phyloP scores from a whole-genome alignment of 1,140 invertebrate genomes.

The Ptiloglossa arizonensis region DNA sequence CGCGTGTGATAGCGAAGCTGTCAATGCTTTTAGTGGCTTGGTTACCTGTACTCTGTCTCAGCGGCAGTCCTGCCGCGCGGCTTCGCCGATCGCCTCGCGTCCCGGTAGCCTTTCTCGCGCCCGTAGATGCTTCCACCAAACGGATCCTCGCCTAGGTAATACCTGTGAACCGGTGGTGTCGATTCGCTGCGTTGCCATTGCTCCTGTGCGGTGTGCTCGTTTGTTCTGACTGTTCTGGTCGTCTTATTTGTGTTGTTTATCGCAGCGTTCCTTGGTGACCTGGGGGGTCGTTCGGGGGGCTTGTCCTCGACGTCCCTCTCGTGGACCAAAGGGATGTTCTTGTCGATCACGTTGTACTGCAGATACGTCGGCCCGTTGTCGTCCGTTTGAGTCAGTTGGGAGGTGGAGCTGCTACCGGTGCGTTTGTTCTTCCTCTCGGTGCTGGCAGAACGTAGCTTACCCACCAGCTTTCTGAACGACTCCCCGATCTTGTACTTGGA shows the following conservation, averaged over 20 bases:
- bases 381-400: slow-evolving; percentile 81
- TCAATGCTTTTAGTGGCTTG: background rate
- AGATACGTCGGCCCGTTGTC: slow-evolving; percentile 82
- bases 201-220: slow-evolving; percentile 42
- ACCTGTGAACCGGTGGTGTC: slow-evolving; percentile 84
- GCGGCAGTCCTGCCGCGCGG: slow-evolving; percentile 69
- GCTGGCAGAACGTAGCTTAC: slow-evolving; percentile 89
- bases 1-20: too few relatives aligned
- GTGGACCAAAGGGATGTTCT: slow-evolving; percentile 77
- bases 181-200: slow-evolving; percentile 72
- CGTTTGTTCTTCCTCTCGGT: slow-evolving; percentile 86
- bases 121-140: slow-evolving; percentile 91
- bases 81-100: slow-evolving; percentile 81
- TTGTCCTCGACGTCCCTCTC: slow-evolving; percentile 57
- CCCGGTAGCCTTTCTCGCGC: slow-evolving; percentile 89
- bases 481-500: slow-evolving; percentile 79
- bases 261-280: slow-evolving; percentile 71
- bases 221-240: slow-evolving; percentile 11
- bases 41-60: slow-evolving; percentile 76
- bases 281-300: slow-evolving; percentile 73
- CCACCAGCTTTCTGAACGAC: slow-evolving; percentile 89
- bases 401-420: slow-evolving; percentile 61
- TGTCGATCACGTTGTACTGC: slow-evolving; percentile 85
- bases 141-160: slow-evolving; percentile 92
- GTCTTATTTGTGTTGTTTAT: slow-evolving; percentile 20